Conservation (phyloP, 1,140 invertebrate genomes). For the Pseudomyrmex dendroicus region DNA sequence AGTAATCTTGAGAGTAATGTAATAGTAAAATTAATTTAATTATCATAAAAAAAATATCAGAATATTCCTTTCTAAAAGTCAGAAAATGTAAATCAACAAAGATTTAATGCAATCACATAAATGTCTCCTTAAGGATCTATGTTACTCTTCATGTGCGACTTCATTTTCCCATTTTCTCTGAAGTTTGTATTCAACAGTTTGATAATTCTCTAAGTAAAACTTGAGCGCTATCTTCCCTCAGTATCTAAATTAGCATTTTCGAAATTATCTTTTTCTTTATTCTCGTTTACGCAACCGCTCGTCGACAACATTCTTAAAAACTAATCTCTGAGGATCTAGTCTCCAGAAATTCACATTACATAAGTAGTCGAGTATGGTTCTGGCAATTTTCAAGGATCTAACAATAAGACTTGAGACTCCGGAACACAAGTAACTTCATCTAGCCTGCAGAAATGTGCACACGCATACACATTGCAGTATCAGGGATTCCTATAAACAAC, state of each 20-base stretch:
- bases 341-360: conserved; percentile 21
- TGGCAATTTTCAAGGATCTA: conserved; percentile 49
- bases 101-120: too few species aligned
- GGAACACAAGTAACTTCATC: conserved; percentile 28
- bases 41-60: conserved; percentile 2
- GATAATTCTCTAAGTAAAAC: background rate
- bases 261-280: conserved; percentile 20
- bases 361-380: conserved; percentile 22
- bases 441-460: conserved; percentile 8
- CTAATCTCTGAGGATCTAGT: conserved; percentile 37
- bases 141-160: too few species aligned
- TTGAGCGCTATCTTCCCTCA: background rate
- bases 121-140: too few species aligned
- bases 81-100: background rate
- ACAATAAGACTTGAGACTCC: conserved; percentile 38
- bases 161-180: too few species aligned
- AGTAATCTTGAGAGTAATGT: conserved; percentile 19
- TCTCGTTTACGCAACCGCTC: background rate
- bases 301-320: background rate
- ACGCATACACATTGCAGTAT: conserved; percentile 15
- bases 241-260: conserved; percentile 27
- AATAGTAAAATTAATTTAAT: background rate
- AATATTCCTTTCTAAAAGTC: background rate
- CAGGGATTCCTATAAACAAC: conserved; percentile 33
- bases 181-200: background rate